Conservation (phyloP, 2,888 invertebrate species). For the Ommatoiulus sabulosus region DNA sequence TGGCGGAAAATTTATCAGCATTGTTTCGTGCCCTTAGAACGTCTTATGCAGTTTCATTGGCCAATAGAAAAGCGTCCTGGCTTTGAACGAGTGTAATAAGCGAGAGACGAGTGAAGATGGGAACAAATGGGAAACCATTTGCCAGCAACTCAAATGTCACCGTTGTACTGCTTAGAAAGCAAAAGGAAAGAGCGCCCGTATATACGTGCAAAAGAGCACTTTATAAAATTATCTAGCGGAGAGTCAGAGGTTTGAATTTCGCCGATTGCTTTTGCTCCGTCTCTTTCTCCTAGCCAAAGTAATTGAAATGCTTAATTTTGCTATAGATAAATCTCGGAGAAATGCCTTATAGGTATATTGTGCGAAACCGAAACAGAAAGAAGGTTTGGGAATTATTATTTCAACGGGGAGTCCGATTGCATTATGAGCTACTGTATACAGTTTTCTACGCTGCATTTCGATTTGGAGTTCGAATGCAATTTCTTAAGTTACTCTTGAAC, state of each 20-base stretch:
- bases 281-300: slow-evolving; percentile 5
- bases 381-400: too few species aligned
- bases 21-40: slow-evolving; percentile 41
- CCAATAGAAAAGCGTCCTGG: slow-evolving; percentile 15
- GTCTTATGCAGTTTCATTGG: slow-evolving; percentile 48
- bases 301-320: slow-evolving; percentile 36
- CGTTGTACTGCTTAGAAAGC: not conserved
- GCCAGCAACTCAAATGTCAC: slow-evolving; percentile 25
- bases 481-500: too few species aligned
- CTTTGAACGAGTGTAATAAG: slow-evolving; percentile 44
- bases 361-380: too few species aligned
- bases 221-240: slow-evolving; percentile 19
- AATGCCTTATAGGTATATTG: not conserved
- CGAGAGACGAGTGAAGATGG: slow-evolving; percentile 37
- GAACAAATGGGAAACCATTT: slow-evolving; percentile 48
- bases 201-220: not conserved
- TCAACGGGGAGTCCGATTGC: too few species aligned
- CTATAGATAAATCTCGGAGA: not conserved
- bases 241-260: not conserved
- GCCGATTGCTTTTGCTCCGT: not conserved
- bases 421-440: too few species aligned
- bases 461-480: too few species aligned
- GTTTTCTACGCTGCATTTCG: too few species aligned
- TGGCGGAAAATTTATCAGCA: slow-evolving; percentile 46
- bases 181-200: slow-evolving; percentile 18